A percentile compares a stretch with the other conserved stretches of the same genome.
These are phyloP conservation scores for Chelon auratus DNA, from an alignment of 2,797 vertebrate genomes.

Conservation along the genomic window DNA sequence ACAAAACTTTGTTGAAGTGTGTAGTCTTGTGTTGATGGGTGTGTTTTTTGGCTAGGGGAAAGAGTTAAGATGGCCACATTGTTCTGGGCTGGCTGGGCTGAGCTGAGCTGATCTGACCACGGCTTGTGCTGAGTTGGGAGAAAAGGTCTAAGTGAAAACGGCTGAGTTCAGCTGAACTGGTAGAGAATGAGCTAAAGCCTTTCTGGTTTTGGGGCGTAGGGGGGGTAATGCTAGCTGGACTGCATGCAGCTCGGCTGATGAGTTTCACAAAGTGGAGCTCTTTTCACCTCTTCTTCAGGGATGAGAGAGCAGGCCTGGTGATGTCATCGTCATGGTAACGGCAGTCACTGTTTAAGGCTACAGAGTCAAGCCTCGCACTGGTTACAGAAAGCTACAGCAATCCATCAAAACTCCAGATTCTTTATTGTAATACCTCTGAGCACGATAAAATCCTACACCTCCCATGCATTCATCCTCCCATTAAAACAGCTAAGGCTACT, in stretches of 20 bases:
- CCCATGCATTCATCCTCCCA: constrained; percentile 57
- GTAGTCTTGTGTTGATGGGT: constrained; percentile 5
- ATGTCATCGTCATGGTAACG: constrained; percentile 75
- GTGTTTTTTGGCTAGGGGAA: constrained; percentile 5
- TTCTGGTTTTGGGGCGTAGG: constrained; percentile 27
- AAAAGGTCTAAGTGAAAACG: constrained; percentile 33
- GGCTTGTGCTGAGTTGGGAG: constrained; percentile 45
- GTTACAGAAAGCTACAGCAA: constrained; percentile 75
- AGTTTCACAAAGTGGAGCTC: constrained; percentile 62
- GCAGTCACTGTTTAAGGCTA: constrained; percentile 59
- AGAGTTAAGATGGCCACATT: constrained; percentile 24
- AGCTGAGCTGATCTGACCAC: constrained; percentile 27
- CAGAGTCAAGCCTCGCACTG: constrained; percentile 52
- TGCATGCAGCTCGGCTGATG: constrained; percentile 45
- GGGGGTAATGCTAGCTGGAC: constrained; percentile 33
- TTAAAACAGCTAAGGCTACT: constrained; percentile 61
- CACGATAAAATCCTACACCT: constrained; percentile 70
- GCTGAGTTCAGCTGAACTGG: constrained; percentile 41
- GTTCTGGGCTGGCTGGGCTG: constrained; percentile 31
- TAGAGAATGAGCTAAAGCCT: constrained; percentile 31
- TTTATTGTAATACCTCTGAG: constrained; percentile 69
- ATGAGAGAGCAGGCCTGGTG: constrained; percentile 56
- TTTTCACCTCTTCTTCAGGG: constrained; percentile 56
- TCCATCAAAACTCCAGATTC: constrained; percentile 69
- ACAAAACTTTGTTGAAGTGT: constrained; percentile 7